These are phyloP conservation scores for Potamilus streckersoni DNA, from an alignment of 1,140 invertebrate species.

Conservation along the genomic window DNA sequence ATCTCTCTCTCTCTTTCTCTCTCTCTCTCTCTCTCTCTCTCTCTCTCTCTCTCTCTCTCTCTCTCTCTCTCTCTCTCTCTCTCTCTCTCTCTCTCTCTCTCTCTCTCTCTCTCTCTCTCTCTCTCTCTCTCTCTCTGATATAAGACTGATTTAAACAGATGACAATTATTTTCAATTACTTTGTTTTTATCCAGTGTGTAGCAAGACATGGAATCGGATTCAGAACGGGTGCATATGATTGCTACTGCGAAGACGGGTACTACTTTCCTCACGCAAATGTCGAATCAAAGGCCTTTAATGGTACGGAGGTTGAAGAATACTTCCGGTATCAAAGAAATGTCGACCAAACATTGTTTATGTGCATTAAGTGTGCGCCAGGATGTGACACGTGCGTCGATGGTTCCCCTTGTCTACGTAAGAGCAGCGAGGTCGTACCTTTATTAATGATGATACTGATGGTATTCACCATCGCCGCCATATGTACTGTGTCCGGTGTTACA, in stretches of 20 bases:
- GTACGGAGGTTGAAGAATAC: slow-evolving; percentile 79
- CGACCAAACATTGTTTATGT: slow-evolving; percentile 72
- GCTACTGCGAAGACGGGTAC: slow-evolving; percentile 80
- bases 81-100: too few relatives aligned
- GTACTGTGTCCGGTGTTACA: slow-evolving; percentile 82
- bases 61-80: too few relatives aligned
- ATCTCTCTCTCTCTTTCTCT: too few relatives aligned
- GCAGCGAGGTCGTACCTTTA: slow-evolving; percentile 85
- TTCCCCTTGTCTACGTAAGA: slow-evolving; percentile 83
- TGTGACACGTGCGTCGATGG: slow-evolving; percentile 81
- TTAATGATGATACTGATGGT: slow-evolving; percentile 85
- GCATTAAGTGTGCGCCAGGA: slow-evolving; percentile 78
- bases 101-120: too few relatives aligned
- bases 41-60: too few relatives aligned
- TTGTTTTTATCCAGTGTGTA: slow-evolving; percentile 67
- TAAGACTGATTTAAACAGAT: too few relatives aligned
- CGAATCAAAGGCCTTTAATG: slow-evolving; percentile 79
- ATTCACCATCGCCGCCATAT: slow-evolving; percentile 78
- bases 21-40: too few relatives aligned
- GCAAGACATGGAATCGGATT: slow-evolving; percentile 74
- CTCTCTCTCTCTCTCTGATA: too few relatives aligned
- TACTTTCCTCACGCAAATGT: slow-evolving; percentile 75
- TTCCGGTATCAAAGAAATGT: slow-evolving; percentile 73
- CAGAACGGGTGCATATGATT: slow-evolving; percentile 83
- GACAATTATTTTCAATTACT: neutral